phyloP scores from a whole-genome alignment of 1,140 invertebrate species.

The Zaprionus vittiger region DNA sequence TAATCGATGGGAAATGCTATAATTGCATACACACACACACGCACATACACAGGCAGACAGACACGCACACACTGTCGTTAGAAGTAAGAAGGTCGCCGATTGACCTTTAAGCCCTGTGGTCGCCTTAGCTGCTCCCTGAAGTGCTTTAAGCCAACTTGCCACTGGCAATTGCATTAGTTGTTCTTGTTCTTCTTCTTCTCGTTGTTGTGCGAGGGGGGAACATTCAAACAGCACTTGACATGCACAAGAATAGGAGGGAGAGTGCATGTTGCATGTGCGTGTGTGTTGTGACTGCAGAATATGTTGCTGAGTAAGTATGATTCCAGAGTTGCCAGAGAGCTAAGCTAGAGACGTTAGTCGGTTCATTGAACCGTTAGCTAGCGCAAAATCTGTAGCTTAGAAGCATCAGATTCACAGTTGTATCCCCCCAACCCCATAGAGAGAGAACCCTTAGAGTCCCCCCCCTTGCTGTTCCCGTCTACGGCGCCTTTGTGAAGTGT shows the following conservation, averaged over 20 bases:
- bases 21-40: conserved; percentile 55
- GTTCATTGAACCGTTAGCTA: conserved; percentile 72
- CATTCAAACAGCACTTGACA: conserved; percentile 62
- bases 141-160: conserved; percentile 15
- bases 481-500: conserved; percentile 57
- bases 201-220: conserved; percentile 36
- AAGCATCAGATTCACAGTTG: conserved; percentile 17
- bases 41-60: conserved; percentile 11
- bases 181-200: conserved; percentile 4
- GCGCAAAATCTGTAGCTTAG: conserved; percentile 55
- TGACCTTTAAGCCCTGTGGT: conserved; percentile 66
- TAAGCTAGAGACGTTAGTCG: conserved; percentile 69
- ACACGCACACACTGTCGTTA: conserved; percentile 41
- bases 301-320: conserved; percentile 18
- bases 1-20: conserved; percentile 76
- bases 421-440: not conserved
- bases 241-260: conserved; percentile 49
- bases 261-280: conserved; percentile 23
- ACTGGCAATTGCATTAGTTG: conserved; percentile 9
- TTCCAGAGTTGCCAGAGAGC: conserved; percentile 25
- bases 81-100: conserved; percentile 61
- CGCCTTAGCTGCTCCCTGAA: conserved; percentile 10
- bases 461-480: not conserved
- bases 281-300: not conserved
- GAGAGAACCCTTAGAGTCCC: conserved; percentile 11